Conservation (phyloP, 1,140 invertebrate genomes). For the Pseudomyrmex gracilis region DNA sequence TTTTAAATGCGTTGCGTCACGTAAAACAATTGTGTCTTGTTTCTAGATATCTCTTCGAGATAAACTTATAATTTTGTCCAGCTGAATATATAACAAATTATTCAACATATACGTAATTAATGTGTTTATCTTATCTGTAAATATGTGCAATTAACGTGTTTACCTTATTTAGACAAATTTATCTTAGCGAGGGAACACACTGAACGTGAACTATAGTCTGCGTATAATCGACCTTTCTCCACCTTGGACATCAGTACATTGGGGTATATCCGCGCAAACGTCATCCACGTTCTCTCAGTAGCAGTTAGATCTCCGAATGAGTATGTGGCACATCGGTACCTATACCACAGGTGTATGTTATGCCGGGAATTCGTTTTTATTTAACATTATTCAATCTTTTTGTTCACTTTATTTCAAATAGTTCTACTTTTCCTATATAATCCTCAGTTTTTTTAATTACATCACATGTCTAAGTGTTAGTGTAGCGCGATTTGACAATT, state of each 20-base stretch:
- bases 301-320: neutral
- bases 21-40: too few species aligned
- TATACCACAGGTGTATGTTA: neutral
- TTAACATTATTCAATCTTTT: too few species aligned
- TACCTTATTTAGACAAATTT: too few species aligned
- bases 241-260: slow-evolving; percentile 2
- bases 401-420: neutral
- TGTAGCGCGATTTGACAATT: too few species aligned
- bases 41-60: too few species aligned
- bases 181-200: too few species aligned
- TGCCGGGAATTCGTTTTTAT: neutral
- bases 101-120: too few species aligned
- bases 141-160: too few species aligned
- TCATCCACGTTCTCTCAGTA: slow-evolving; percentile 11
- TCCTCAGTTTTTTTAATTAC: neutral
- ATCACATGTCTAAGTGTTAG: neutral
- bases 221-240: slow-evolving; percentile 6
- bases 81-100: too few species aligned
- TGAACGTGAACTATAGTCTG: neutral
- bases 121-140: too few species aligned
- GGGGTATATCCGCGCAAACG: slow-evolving; percentile 1
- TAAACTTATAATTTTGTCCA: too few species aligned
- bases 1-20: too few species aligned
- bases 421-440: neutral
- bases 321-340: neutral